Evolutionary conservation across 2,113 vertebrate species (phyloP), one percentile per base, ranked within the genome.

Genomic region (Phaethon lepturus): DNA sequence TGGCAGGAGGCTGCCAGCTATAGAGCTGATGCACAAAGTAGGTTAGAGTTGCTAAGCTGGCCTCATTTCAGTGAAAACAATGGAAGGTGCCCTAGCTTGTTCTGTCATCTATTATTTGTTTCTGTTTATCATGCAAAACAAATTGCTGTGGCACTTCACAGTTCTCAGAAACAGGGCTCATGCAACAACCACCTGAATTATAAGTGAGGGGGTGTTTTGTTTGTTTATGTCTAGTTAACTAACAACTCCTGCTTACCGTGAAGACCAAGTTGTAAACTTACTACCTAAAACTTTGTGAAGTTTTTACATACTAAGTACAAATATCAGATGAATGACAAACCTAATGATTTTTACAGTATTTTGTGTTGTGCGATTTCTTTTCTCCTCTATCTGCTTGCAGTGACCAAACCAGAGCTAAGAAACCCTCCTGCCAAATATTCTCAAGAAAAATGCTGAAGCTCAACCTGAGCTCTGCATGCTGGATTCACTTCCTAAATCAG

Each of bases 181-280:
- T 6, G 22, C 31, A 91, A 86, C 0, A 1, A 75, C 22, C 35
- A 38, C 26, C 52, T 66, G 44, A 44, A 52, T 10, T 53, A 2
- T 33, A 62, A 75, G 10, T 22, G 33, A 74, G 7, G 19, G n/a
- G 2, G 0, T 2, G 40, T 40, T 45, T 63, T 18, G 24, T 33
- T 64, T 66, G 28, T 50, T 49, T 10, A 4, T 24, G 22, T 47
- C 33, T 35, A 31, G 38, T 40, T 68, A 55, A 45, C 16, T 35
- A 31, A 3, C 13, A 52, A 6, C 45, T 80, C 49, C 63, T 56
- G 17, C 45, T 64, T 77, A n/a, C 45, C 14, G 31, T 5, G 31
- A 68, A 68, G 18, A 47, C 18, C 69, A 74, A 85, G 35, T 45
- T 62, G 52, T 42, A 69, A 83, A 86, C 66, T 26, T 53, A n/a